Conservation (phyloP, 2,888 invertebrate species). For the Lithosia quadra region DNA sequence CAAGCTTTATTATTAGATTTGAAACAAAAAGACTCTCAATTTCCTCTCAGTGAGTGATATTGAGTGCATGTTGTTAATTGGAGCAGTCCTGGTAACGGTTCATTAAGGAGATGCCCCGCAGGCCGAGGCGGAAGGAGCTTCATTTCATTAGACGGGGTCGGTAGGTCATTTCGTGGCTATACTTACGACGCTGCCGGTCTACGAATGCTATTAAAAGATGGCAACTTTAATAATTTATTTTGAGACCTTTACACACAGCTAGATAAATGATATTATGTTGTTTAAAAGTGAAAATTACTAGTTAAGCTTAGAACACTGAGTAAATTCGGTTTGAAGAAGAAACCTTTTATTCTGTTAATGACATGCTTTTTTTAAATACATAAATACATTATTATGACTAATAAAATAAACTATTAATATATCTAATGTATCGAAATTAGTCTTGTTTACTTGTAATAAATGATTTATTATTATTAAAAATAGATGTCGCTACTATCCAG, state of each 20-base stretch:
- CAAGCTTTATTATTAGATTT: neutral
- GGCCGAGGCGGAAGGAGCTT: slow-evolving; percentile 44
- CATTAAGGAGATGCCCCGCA: slow-evolving; percentile 54
- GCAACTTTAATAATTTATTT: neutral
- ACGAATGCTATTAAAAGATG: neutral
- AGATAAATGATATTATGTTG: neutral
- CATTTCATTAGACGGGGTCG: slow-evolving; percentile 61
- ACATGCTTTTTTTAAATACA: no score
- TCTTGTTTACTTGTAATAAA: no score
- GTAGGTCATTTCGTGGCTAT: slow-evolving; percentile 36
- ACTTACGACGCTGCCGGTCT: neutral
- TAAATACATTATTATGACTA: no score
- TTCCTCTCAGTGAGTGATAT: slow-evolving; percentile 28
- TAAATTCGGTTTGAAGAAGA: no score
- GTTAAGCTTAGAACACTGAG: no score
- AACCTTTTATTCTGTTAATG: no score
- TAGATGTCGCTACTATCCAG: no score
- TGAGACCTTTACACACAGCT: neutral
- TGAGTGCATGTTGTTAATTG: slow-evolving; percentile 56
- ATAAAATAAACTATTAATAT: no score
- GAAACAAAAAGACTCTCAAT: slow-evolving; percentile 21
- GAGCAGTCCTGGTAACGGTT: slow-evolving; percentile 59
- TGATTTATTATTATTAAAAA: no score
- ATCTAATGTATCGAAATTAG: no score
- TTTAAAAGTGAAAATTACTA: neutral